These are phyloP conservation scores for Morone saxatilis DNA, from an alignment of 2,113 vertebrate species.

Conservation along the genomic window DNA sequence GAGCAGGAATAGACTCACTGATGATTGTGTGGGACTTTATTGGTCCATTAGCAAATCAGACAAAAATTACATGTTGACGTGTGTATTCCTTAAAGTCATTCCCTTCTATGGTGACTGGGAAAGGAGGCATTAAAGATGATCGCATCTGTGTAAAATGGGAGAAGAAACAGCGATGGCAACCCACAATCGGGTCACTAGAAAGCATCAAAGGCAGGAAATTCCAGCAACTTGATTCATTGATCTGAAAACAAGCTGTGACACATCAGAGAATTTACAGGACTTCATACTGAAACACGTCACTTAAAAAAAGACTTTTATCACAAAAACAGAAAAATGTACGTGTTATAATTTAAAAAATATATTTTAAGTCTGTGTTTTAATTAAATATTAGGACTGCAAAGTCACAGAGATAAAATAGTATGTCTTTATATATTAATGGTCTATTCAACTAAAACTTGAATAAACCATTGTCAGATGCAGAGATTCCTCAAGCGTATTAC, in stretches of 20 bases:
- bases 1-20: background rate
- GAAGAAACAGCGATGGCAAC: slow-evolving; percentile 6
- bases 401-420: background rate
- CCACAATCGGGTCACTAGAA: slow-evolving; percentile 1
- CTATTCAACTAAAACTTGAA: background rate
- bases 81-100: slow-evolving; percentile 24
- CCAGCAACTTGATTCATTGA: slow-evolving; percentile 57
- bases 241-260: slow-evolving; percentile 66
- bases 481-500: background rate
- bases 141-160: slow-evolving; percentile 3
- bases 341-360: too few relatives aligned
- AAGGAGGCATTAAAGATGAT: slow-evolving; percentile 42
- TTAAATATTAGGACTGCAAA: background rate
- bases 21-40: background rate
- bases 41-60: background rate
- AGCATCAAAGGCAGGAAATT: slow-evolving; percentile 64
- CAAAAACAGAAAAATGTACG: background rate
- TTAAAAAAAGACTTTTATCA: background rate
- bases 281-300: background rate
- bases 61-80: background rate
- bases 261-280: slow-evolving; percentile 37
- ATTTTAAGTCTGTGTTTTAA: background rate
- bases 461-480: too few relatives aligned
- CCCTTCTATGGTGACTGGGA: slow-evolving; percentile 13
- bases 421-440: background rate